phyloP scores from a whole-genome alignment of 2,888 invertebrate genomes.

The Laothoe populi region DNA sequence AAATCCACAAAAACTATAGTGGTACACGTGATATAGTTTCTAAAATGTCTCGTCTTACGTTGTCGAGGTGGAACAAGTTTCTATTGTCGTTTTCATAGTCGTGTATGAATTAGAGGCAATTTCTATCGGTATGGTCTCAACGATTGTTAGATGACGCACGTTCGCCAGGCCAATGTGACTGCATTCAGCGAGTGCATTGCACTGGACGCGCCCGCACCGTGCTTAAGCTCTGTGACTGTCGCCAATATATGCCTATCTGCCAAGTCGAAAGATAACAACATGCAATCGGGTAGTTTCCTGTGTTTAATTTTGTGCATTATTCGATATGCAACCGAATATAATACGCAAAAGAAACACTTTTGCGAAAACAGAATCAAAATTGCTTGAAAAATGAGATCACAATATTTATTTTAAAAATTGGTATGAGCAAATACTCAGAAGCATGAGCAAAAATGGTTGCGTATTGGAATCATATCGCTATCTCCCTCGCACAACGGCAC shows the following conservation, averaged over 20 bases:
- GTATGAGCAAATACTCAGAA: no score
- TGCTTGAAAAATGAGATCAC: no score
- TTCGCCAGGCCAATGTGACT: conserved; percentile 49
- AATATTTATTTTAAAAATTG: no score
- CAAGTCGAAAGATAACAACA: conserved; percentile 57
- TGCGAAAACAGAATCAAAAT: no score
- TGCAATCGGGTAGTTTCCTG: no score
- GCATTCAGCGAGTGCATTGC: conserved; percentile 64
- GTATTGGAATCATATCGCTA: no score
- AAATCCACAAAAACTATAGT: neutral
- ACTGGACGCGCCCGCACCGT: conserved; percentile 36
- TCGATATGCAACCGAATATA: no score
- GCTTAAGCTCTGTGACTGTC: conserved; percentile 38
- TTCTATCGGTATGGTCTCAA: conserved; percentile 38
- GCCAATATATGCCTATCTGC: conserved; percentile 61
- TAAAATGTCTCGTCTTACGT: neutral
- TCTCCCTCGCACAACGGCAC: no score
- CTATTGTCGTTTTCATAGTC: neutral
- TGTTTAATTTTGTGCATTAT: no score
- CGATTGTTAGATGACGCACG: conserved; percentile 55
- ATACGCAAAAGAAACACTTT: no score
- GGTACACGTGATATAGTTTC: no score
- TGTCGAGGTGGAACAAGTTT: neutral
- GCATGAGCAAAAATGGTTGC: no score
- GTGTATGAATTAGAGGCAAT: conserved; percentile 37